phyloP scores from a whole-genome alignment of 2,888 invertebrate genomes.

The Gymnocheta viridis region DNA sequence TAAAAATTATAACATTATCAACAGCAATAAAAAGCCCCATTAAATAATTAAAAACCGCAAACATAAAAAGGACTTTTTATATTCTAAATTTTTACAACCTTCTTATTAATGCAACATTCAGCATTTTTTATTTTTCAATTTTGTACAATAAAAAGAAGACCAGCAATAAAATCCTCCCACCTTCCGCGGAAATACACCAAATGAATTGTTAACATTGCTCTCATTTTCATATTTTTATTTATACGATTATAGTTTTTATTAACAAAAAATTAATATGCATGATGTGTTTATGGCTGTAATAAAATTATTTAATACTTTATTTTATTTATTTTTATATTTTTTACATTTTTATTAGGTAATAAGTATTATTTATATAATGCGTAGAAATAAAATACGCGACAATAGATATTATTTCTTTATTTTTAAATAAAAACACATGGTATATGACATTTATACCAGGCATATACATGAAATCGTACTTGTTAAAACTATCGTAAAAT shows the following conservation, averaged over 20 bases:
- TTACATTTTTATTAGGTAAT: slow-evolving; percentile 62
- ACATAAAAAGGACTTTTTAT: slow-evolving; percentile 10
- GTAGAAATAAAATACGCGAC: slow-evolving; percentile 26
- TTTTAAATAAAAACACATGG: neutral
- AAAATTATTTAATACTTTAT: slow-evolving; percentile 67
- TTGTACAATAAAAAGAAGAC: neutral
- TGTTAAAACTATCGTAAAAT: slow-evolving; percentile 51
- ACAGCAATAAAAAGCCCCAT: neutral
- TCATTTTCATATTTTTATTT: slow-evolving; percentile 7
- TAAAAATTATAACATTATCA: neutral
- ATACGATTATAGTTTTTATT: slow-evolving; percentile 19
- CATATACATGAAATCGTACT: slow-evolving; percentile 33
- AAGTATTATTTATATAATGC: slow-evolving; percentile 60
- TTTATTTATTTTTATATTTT: slow-evolving; percentile 50
- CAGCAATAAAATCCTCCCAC: neutral
- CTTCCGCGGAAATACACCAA: neutral
- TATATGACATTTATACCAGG: slow-evolving; percentile 1
- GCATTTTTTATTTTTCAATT: neutral
- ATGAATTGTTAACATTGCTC: neutral
- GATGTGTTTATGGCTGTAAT: slow-evolving; percentile 68
- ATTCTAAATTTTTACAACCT: slow-evolving; percentile 36
- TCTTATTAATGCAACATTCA: slow-evolving; percentile 5
- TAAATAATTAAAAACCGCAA: slow-evolving; percentile 20
- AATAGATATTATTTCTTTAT: slow-evolving; percentile 37
- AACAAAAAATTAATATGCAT: slow-evolving; percentile 62